Evolutionary conservation across 1,140 invertebrate species (phyloP).

Genomic region (Ips nitidus): DNA sequence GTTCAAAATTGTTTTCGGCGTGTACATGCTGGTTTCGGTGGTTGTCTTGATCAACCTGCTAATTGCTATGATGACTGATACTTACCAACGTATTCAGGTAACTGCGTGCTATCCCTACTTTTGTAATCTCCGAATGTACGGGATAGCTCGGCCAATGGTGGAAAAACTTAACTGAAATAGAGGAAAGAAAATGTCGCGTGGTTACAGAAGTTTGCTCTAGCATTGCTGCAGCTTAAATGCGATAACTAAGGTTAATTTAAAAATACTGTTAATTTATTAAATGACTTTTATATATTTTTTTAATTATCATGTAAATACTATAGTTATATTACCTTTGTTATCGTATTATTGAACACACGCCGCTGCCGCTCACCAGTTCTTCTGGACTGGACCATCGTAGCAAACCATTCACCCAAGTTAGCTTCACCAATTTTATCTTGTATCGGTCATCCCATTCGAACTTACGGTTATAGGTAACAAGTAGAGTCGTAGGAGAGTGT

Average conservation of each 20-base stretch:
- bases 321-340: neutral
- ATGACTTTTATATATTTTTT: too few relatives aligned
- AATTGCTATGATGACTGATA: slow-evolving; percentile 99
- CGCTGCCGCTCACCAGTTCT: slow-evolving; percentile 46
- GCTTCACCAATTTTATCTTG: slow-evolving; percentile 14
- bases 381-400: slow-evolving; percentile 49
- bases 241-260: neutral
- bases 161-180: neutral
- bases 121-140: neutral
- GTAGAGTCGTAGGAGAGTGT: too few relatives aligned
- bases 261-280: neutral
- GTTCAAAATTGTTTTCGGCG: slow-evolving; percentile 81
- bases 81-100: slow-evolving; percentile 97
- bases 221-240: slow-evolving; percentile 18
- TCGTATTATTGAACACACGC: slow-evolving; percentile 9
- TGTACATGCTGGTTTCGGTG: slow-evolving; percentile 98
- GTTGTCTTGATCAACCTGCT: slow-evolving; percentile 98
- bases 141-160: neutral
- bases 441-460: slow-evolving; percentile 26
- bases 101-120: slow-evolving; percentile 25
- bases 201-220: neutral
- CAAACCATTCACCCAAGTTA: slow-evolving; percentile 7
- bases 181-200: too few relatives aligned
- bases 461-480: too few relatives aligned
- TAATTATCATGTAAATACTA: too few relatives aligned